Conservation (phyloP, 1,140 invertebrate species). For the Phenacoccus solenopsis region DNA sequence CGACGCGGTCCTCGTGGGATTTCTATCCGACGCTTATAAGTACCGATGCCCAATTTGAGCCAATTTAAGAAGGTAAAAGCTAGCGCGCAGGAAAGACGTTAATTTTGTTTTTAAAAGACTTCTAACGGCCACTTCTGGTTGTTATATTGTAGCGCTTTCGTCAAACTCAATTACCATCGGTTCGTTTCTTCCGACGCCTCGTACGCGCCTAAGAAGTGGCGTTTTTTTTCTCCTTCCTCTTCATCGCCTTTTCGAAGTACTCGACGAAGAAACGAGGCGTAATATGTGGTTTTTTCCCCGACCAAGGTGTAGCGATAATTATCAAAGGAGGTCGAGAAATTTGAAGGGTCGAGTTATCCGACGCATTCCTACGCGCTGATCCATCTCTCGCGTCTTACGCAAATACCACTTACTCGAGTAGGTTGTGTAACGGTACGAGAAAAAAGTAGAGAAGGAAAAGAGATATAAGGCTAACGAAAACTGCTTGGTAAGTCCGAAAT, state of each 20-base stretch:
- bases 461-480: not conserved
- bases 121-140: slow-evolving; percentile 13
- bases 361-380: no score
- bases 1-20: not conserved
- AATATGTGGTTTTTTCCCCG: no score
- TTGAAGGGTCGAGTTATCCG: no score
- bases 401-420: no score
- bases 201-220: not conserved
- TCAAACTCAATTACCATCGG: slow-evolving; percentile 14
- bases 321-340: no score
- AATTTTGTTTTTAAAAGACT: slow-evolving; percentile 18
- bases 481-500: not conserved
- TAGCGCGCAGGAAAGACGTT: slow-evolving; percentile 5
- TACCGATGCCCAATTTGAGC: slow-evolving; percentile 14
- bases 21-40: slow-evolving; percentile 14
- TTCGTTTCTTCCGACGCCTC: slow-evolving; percentile 5
- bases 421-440: no score
- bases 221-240: no score
- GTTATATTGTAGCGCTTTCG: slow-evolving; percentile 14
- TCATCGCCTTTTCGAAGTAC: no score
- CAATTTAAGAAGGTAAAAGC: slow-evolving; percentile 15
- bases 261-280: no score
- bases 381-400: no score
- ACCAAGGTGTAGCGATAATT: no score
- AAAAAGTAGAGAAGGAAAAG: no score